Evolutionary conservation across 53 echinoderm and acorn worm genomes (phyloP).

Genomic region (Actinopyga echinites): DNA sequence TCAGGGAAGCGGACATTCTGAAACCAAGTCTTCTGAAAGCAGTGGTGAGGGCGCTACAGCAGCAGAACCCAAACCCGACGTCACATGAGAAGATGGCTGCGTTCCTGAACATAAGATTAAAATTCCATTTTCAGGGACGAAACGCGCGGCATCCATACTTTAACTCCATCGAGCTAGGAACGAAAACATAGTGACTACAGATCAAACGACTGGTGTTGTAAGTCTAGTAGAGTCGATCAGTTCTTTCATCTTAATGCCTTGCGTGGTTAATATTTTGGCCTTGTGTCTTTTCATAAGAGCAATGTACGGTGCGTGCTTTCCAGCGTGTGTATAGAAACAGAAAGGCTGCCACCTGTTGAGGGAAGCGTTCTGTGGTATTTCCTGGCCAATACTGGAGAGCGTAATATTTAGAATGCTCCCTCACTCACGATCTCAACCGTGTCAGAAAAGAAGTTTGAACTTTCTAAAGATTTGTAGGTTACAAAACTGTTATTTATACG

Average conservation of each 20-base stretch:
- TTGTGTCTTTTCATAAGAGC: slow-evolving; percentile 42
- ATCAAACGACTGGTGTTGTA: slow-evolving; percentile 34
- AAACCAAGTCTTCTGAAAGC: slow-evolving; percentile 35
- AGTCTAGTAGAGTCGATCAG: slow-evolving; percentile 34
- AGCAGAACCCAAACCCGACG: slow-evolving; percentile 29
- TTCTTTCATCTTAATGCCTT: slow-evolving; percentile 49
- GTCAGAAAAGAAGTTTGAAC: no score
- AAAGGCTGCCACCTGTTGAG: no score
- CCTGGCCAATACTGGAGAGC: no score
- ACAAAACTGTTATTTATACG: no score
- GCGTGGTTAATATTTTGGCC: slow-evolving; percentile 36
- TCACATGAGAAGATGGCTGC: slow-evolving; percentile 39
- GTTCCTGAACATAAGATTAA: slow-evolving; percentile 28
- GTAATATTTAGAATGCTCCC: no score
- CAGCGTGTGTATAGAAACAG: no score
- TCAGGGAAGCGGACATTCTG: slow-evolving; percentile 71
- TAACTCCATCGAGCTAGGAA: slow-evolving; percentile 40
- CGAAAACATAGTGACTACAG: slow-evolving; percentile 32
- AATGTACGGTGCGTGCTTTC: slow-evolving; percentile 30
- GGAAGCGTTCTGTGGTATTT: no score
- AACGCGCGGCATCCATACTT: slow-evolving; percentile 33
- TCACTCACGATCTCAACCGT: no score
- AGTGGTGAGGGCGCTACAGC: slow-evolving; percentile 22
- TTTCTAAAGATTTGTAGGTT: no score
- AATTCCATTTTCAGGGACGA: slow-evolving; percentile 35